Evolutionary conservation across 2,888 invertebrate species (phyloP).

Genomic region (Chrysomela aeneicollis): DNA sequence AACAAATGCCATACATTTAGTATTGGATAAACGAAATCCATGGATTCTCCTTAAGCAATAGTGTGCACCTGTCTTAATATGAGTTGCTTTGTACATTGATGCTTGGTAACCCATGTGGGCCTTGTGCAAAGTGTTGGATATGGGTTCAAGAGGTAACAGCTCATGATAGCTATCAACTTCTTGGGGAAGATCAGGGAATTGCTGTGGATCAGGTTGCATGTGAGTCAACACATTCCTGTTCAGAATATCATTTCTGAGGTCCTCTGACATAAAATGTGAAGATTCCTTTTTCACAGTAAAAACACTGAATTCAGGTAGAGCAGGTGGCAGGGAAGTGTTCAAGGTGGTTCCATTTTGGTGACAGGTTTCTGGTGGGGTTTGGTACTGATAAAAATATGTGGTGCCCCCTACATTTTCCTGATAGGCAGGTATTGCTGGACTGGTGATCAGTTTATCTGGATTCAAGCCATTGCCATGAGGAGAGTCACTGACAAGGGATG

Average conservation of each 20-base stretch:
- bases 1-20: conserved; percentile 84
- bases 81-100: conserved; percentile 89
- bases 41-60: conserved; percentile 90
- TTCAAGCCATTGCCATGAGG: conserved; percentile 51
- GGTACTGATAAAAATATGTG: conserved; percentile 83
- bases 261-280: conserved; percentile 86
- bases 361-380: conserved; percentile 47
- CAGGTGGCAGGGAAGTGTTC: conserved; percentile 54
- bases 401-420: conserved; percentile 94
- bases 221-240: conserved; percentile 77
- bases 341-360: conserved; percentile 42
- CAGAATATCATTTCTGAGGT: conserved; percentile 79
- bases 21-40: conserved; percentile 77
- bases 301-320: conserved; percentile 66
- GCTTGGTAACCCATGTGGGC: conserved; percentile 78
- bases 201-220: conserved; percentile 76
- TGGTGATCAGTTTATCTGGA: conserved; percentile 50
- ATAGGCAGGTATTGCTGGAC: conserved; percentile 56
- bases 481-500: conserved; percentile 42
- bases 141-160: conserved; percentile 83
- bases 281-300: conserved; percentile 68
- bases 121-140: conserved; percentile 67
- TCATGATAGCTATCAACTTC: conserved; percentile 92
- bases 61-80: conserved; percentile 84
- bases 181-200: conserved; percentile 73